Conservation (phyloP, 2,888 invertebrate genomes). For the Iphiclides podalirius region DNA sequence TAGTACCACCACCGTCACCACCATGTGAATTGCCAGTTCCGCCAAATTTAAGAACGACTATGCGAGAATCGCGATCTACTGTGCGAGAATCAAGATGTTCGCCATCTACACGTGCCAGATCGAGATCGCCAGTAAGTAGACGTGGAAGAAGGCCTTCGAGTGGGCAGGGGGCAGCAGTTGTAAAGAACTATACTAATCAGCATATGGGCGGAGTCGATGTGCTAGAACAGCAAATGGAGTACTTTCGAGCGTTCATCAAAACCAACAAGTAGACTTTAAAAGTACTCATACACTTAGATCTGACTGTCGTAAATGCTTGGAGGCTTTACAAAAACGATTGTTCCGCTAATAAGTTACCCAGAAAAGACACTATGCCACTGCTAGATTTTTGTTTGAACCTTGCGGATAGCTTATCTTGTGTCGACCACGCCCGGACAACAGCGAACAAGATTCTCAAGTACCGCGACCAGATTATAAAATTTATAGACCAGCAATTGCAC, state of each 20-base stretch:
- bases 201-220: constrained; percentile 15
- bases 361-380: constrained; percentile 20
- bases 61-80: constrained; percentile 1
- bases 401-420: constrained; percentile 17
- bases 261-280: constrained; percentile 12
- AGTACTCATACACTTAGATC: not conserved
- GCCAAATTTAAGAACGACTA: no score
- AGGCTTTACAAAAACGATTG: constrained; percentile 16
- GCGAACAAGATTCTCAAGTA: constrained; percentile 7
- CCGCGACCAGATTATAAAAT: constrained; percentile 15
- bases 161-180: no score
- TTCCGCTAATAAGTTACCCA: constrained; percentile 10
- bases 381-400: constrained; percentile 26
- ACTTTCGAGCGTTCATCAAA: constrained; percentile 17
- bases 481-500: constrained; percentile 18
- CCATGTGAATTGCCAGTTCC: not conserved
- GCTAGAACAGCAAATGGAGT: constrained; percentile 16
- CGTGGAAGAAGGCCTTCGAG: not conserved
- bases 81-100: not conserved
- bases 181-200: constrained; percentile 4
- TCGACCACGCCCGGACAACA: constrained; percentile 1
- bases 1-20: not conserved
- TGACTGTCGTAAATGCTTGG: not conserved
- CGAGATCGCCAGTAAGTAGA: not conserved
- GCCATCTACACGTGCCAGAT: not conserved